phyloP scores from a whole-genome alignment of 2,888 invertebrate species.

The Podotricha telesiphe region DNA sequence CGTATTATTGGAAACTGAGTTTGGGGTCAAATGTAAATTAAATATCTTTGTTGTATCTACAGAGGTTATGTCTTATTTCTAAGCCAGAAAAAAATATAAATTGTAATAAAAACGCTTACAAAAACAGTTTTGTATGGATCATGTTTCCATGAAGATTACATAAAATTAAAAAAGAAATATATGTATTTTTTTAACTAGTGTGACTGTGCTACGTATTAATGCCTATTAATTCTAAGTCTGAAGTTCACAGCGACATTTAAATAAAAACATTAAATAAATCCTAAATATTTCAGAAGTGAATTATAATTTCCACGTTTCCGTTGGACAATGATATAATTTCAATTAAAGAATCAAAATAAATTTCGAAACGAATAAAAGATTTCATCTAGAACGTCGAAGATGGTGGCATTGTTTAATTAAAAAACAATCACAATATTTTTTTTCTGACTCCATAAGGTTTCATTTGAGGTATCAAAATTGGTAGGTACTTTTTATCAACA shows the following conservation, averaged over 20 bases:
- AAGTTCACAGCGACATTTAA: not conserved
- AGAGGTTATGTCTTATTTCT: too few relatives aligned
- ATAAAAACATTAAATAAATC: not conserved
- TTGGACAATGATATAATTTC: not conserved
- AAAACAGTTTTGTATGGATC: too few relatives aligned
- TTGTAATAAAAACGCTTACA: too few relatives aligned
- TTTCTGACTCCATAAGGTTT: not conserved
- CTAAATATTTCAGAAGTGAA: not conserved
- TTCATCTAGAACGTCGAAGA: not conserved
- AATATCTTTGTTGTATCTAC: too few relatives aligned
- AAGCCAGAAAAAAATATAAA: too few relatives aligned
- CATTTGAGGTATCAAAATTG: not conserved
- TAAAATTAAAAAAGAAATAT: too few relatives aligned
- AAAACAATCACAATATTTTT: not conserved
- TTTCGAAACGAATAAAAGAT: not conserved
- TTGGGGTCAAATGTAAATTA: too few relatives aligned
- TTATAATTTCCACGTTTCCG: conserved; percentile 6
- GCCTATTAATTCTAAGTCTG: not conserved
- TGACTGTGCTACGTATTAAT: too few relatives aligned
- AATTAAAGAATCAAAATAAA: not conserved
- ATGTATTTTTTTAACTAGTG: too few relatives aligned
- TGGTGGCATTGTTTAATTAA: not conserved
- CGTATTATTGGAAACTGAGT: too few relatives aligned
- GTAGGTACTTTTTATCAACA: not conserved
- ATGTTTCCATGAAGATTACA: too few relatives aligned